Conservation (phyloP, 2,888 invertebrate genomes). For the Pseudanteris insignis region DNA sequence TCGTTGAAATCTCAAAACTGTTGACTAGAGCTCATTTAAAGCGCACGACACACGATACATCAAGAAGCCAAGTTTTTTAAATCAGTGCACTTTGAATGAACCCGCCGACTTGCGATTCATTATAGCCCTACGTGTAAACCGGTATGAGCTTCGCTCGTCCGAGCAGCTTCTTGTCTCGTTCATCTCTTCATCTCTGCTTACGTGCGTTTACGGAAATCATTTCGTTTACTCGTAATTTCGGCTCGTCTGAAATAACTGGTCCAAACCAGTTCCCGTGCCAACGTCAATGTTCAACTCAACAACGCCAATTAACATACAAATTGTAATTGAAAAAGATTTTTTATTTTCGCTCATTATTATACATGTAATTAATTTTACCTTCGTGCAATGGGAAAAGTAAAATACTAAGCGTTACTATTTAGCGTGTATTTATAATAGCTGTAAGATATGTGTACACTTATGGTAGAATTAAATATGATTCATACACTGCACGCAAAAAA, state of each 20-base stretch:
- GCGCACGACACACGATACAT: conserved; percentile 25
- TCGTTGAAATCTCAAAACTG: background rate
- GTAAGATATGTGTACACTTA: too few species aligned
- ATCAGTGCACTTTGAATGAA: conserved; percentile 45
- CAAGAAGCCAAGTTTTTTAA: conserved; percentile 30
- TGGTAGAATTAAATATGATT: too few species aligned
- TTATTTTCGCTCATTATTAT: conserved; percentile 3
- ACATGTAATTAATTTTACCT: background rate
- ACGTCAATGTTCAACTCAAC: too few species aligned
- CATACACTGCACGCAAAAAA: too few species aligned
- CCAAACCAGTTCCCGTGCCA: conserved; percentile 44
- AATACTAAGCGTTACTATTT: too few species aligned
- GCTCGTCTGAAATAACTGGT: conserved; percentile 47
- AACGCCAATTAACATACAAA: too few species aligned
- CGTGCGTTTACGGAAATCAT: conserved; percentile 45
- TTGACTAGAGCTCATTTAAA: conserved; percentile 11
- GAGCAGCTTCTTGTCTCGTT: conserved; percentile 39
- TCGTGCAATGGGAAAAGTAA: background rate
- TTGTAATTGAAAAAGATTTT: too few species aligned
- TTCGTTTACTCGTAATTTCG: conserved; percentile 51
- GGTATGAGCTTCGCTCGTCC: too few species aligned
- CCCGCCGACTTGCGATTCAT: conserved; percentile 35
- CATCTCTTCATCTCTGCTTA: conserved; percentile 26
- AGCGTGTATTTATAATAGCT: too few species aligned
- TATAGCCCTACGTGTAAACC: conserved; percentile 40